Evolutionary conservation across 2,797 vertebrate species (phyloP).

Genomic region (Platyrinchus mystaceus): DNA sequence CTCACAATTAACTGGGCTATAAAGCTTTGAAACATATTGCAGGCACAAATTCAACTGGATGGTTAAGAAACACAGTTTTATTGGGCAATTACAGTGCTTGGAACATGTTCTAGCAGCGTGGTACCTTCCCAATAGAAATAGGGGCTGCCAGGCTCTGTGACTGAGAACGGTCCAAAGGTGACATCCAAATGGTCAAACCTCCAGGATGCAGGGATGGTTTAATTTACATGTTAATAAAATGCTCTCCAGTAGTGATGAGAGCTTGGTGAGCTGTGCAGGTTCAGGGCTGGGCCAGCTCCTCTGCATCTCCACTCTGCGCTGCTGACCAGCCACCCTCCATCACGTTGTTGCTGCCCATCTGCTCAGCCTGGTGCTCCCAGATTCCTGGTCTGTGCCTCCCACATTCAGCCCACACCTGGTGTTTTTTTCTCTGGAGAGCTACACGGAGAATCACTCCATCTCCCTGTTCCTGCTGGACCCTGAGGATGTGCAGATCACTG

Average conservation of each 20-base stretch:
- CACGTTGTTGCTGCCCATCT: background rate
- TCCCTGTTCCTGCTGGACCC: background rate
- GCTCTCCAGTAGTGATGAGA: background rate
- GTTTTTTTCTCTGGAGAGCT: background rate
- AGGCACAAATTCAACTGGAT: constrained; percentile 61
- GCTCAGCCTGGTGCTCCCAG: background rate
- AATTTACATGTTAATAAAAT: constrained; percentile 13
- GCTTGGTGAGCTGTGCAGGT: accelerated
- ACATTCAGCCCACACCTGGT: background rate
- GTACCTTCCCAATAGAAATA: background rate
- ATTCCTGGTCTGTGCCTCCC: background rate
- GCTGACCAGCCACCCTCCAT: background rate
- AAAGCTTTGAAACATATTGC: constrained; percentile 67
- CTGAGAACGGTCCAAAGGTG: background rate
- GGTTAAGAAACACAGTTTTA: constrained; percentile 53
- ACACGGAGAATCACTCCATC: background rate
- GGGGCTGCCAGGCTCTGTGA: background rate
- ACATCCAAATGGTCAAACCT: accelerated
- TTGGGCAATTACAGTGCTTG: constrained; percentile 44
- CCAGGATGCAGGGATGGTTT: background rate
- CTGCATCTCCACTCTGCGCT: accelerated
- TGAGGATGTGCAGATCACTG: background rate
- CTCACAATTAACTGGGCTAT: constrained; percentile 59
- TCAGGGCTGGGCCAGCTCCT: background rate
- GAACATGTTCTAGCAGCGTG: background rate